These are phyloP conservation scores for Marmota monax DNA, from an alignment of 2,113 vertebrate species.

Conservation along the genomic window DNA sequence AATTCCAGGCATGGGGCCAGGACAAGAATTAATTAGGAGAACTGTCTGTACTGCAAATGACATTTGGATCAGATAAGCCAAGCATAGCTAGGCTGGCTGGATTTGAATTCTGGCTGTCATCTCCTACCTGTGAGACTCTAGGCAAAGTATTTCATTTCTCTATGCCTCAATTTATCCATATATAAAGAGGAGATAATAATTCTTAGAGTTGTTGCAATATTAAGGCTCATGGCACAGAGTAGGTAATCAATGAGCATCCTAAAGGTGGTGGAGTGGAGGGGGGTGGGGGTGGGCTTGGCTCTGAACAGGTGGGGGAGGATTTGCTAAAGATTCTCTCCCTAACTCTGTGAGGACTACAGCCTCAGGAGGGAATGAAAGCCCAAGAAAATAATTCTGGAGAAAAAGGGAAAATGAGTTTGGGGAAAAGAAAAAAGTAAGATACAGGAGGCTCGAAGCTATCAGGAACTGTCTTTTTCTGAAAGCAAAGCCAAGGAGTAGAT, in stretches of 20 bases:
- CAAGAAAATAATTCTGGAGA: neutral
- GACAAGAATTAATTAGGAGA: conserved; percentile 7
- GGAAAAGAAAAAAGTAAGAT: neutral
- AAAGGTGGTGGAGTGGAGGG: too few species aligned
- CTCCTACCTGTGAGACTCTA: neutral
- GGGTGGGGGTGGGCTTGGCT: neutral
- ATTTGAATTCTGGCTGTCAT: neutral
- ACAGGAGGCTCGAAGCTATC: neutral
- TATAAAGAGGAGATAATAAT: neutral
- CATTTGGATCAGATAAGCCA: neutral
- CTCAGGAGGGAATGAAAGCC: neutral
- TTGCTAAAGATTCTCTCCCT: neutral
- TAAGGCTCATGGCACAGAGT: neutral
- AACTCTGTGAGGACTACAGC: neutral
- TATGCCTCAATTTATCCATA: neutral
- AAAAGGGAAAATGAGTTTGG: neutral
- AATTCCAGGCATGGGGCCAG: conserved; percentile 46
- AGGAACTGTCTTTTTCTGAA: neutral
- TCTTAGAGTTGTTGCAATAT: neutral
- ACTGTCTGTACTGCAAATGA: conserved; percentile 34
- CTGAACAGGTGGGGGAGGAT: neutral
- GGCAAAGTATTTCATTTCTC: neutral
- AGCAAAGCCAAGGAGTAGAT: neutral
- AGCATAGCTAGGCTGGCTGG: neutral
- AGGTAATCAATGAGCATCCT: neutral